phyloP scores from a whole-genome alignment of 2,113 vertebrate species.

The Excalfactoria chinensis region DNA sequence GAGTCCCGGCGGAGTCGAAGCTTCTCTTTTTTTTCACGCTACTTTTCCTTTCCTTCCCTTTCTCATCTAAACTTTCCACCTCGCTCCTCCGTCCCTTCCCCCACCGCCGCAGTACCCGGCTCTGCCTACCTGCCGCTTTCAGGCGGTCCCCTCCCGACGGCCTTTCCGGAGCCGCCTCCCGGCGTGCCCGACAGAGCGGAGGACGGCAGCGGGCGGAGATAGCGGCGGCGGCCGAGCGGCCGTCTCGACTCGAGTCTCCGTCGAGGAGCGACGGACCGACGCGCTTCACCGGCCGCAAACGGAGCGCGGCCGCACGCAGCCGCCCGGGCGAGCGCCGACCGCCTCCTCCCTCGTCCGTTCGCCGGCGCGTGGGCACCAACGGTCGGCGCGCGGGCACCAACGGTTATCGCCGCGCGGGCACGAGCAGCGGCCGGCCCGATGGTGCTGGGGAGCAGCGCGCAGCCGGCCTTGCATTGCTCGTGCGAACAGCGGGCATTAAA shows the following conservation, averaged over 20 bases:
- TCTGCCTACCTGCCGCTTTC: background rate
- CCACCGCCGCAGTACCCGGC: background rate
- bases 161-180: background rate
- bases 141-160: no score
- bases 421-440: background rate
- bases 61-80: accelerated
- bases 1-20: slow-evolving; percentile 88
- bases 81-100: background rate
- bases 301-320: no score
- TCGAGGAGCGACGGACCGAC: accelerated
- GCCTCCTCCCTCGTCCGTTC: background rate
- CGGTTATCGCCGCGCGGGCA: background rate
- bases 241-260: accelerated
- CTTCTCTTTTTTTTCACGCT: accelerated
- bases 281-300: background rate
- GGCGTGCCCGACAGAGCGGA: background rate
- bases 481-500: accelerated
- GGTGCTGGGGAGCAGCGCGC: background rate
- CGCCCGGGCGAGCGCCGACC: accelerated
- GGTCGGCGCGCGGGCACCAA: background rate
- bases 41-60: no score
- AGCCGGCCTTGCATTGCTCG: background rate
- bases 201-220: background rate
- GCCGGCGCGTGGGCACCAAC: background rate
- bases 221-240: accelerated